phyloP scores from a whole-genome alignment of 1,140 invertebrate species.

The Cryptotermes secundus region DNA sequence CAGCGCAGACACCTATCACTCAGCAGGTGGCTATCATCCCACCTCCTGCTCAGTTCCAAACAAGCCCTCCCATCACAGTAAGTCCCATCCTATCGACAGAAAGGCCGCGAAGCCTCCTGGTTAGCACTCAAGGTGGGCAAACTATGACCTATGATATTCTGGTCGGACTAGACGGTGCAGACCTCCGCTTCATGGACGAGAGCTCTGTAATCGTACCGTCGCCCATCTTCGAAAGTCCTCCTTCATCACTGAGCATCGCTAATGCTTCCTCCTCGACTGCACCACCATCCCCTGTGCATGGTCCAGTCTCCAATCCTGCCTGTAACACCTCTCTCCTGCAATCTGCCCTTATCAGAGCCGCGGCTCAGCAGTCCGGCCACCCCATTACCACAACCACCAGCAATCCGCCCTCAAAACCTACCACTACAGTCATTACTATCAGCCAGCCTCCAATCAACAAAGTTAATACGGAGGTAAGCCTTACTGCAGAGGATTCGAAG shows the following conservation, averaged over 20 bases:
- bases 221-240: constrained; percentile 69
- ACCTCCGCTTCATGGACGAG: constrained; percentile 86
- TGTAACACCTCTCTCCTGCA: constrained; percentile 62
- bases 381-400: constrained; percentile 38
- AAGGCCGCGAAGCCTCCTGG: constrained; percentile 55
- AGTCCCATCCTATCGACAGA: constrained; percentile 54
- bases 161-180: constrained; percentile 74
- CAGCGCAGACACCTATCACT: constrained; percentile 29
- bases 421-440: constrained; percentile 37
- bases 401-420: constrained; percentile 51
- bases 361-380: constrained; percentile 47
- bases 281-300: constrained; percentile 49
- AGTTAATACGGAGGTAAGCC: constrained; percentile 67
- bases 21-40: constrained; percentile 58
- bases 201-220: constrained; percentile 80
- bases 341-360: constrained; percentile 66
- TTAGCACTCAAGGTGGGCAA: constrained; percentile 54
- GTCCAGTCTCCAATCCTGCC: constrained; percentile 34
- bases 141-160: constrained; percentile 70
- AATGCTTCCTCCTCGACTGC: constrained; percentile 50
- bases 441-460: constrained; percentile 51
- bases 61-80: constrained; percentile 57
- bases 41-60: constrained; percentile 70
- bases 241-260: constrained; percentile 54
- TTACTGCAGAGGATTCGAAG: constrained; percentile 54